These are phyloP conservation scores for Notodonta dromedarius DNA, from an alignment of 2,888 invertebrate species.

Conservation along the genomic window DNA sequence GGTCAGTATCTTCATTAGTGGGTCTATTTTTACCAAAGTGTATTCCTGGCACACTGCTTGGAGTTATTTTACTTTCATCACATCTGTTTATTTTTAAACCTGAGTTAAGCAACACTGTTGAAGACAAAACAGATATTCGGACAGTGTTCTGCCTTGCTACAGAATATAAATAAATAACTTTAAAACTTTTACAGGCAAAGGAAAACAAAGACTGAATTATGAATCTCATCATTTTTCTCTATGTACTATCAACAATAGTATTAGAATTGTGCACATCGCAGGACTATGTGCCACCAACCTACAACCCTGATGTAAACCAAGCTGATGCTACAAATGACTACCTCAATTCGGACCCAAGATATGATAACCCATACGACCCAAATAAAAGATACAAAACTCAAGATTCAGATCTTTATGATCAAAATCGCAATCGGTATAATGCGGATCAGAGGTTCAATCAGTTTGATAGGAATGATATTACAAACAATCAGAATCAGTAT, in stretches of 20 bases:
- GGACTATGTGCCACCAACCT: conserved; percentile 68
- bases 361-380: conserved; percentile 74
- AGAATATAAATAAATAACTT: conserved; percentile 13
- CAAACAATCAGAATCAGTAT: conserved; percentile 52
- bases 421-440: conserved; percentile 40
- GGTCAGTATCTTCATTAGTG: conserved; percentile 8
- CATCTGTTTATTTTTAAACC: conserved; percentile 5
- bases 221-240: conserved; percentile 65
- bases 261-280: conserved; percentile 60
- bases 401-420: conserved; percentile 48
- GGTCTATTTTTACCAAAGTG: conserved; percentile 13
- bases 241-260: conserved; percentile 49
- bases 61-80: conserved; percentile 1
- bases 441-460: conserved; percentile 43
- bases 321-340: conserved; percentile 72
- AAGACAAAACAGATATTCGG: not conserved
- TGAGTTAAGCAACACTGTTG: not conserved
- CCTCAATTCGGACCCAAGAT: conserved; percentile 55
- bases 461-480: conserved; percentile 50
- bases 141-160: not conserved
- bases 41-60: conserved; percentile 2
- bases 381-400: conserved; percentile 54
- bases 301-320: conserved; percentile 61
- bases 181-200: conserved; percentile 53
- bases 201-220: conserved; percentile 68